Conservation (phyloP, 2,113 vertebrate species). For the Halcyon malimbica region DNA sequence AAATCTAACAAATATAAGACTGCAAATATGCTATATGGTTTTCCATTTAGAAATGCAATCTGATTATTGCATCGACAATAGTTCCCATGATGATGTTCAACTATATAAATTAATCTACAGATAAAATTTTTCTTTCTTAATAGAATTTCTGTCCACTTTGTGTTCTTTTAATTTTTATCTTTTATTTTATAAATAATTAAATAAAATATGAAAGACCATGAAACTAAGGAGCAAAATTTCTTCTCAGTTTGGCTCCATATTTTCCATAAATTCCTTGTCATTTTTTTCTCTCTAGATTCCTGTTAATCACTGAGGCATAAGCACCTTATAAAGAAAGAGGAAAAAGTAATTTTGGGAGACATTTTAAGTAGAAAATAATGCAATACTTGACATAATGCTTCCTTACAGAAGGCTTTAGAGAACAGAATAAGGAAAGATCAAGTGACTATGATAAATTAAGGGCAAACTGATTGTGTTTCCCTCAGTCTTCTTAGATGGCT, state of each 20-base stretch:
- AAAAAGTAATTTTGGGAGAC: not conserved
- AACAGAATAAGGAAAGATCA: not conserved
- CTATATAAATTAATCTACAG: not conserved
- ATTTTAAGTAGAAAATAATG: not conserved
- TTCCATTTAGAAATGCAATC: not conserved
- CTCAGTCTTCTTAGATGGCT: not conserved
- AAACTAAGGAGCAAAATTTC: not conserved
- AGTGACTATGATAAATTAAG: not conserved
- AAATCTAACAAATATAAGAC: not conserved
- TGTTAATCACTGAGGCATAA: not conserved
- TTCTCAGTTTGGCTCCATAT: not conserved
- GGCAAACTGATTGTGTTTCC: not conserved
- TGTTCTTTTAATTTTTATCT: not conserved
- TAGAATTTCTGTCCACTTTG: accelerated
- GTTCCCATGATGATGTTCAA: not conserved
- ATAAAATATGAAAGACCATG: not conserved
- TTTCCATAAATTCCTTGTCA: not conserved
- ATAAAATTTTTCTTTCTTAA: not conserved
- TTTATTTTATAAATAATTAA: not conserved
- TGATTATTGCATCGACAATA: not conserved
- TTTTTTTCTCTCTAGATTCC: not conserved
- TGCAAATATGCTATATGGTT: not conserved
- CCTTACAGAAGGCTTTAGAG: not conserved
- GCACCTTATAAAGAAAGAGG: not conserved
- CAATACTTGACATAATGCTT: not conserved